Evolutionary conservation across 2,888 invertebrate genomes (phyloP), one percentile per base, ranked within the genome.

Genomic region (Hermodice carunculata): DNA sequence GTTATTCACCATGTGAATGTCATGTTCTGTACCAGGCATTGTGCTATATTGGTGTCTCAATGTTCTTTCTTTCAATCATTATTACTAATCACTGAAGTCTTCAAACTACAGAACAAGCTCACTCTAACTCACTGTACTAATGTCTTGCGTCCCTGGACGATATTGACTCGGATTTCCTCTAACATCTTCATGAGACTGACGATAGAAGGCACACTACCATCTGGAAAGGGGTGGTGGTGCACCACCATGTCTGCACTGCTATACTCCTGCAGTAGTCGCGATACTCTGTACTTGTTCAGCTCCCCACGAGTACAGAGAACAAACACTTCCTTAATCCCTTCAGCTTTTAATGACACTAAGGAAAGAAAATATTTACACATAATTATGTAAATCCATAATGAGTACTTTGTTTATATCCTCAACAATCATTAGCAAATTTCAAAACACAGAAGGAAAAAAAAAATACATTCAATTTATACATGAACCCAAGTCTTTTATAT

Each of bases 221-320:
- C 81, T 19, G 73, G 78, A 58, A 80, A 79, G n/a, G 78, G 78
- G 53, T 76, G 72, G 56, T 80, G 78, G 62, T 81, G 81, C 5
- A 81, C 77, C 3, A 52, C 62, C 11, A 81, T 65, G 43, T 67
- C 75, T 0, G 70, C 70, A 0, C 57, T 72, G 2, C 70, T 52
- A 24, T 75, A 56, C 31, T 76, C 76, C 37, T 72, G 69, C 26
- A 81, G 64, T 31, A 79, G 44, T 1, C 66, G 56, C 24, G 78
- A 77, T 5, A 78, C 78, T 26, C 81, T 64, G 70, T 79, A 81
- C 64, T 79, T 81, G 62, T 71, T 73, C 28, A 81, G 63, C 64
- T 81, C 81, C 22, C 81, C 81, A 40, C 75, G 77, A 19, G 78
- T 74, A 52, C 80, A 80, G 66, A 81, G 54, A 26, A 76, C 76